Conservation (phyloP, 2,888 invertebrate genomes). For the Arrhopalites spinosus region DNA sequence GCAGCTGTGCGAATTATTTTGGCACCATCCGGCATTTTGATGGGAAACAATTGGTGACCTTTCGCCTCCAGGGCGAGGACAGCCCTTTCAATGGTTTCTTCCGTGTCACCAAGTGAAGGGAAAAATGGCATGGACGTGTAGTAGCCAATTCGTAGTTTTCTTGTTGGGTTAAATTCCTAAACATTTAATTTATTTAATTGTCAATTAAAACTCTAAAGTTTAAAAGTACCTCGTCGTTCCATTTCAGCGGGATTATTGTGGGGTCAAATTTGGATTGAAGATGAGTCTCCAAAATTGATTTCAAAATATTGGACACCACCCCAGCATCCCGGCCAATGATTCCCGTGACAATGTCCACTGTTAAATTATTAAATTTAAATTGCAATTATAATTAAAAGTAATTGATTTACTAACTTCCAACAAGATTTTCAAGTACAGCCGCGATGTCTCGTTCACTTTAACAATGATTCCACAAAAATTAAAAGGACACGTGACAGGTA, state of each 20-base stretch:
- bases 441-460: neutral
- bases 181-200: neutral
- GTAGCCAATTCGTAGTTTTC: constrained; percentile 58
- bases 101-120: constrained; percentile 58
- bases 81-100: constrained; percentile 57
- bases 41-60: constrained; percentile 57
- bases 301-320: constrained; percentile 44
- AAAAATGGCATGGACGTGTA: constrained; percentile 58
- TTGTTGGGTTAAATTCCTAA: constrained; percentile 41
- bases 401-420: neutral
- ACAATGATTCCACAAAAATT: neutral
- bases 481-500: neutral
- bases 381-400: neutral
- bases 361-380: neutral
- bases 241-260: constrained; percentile 43
- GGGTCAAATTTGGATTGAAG: constrained; percentile 45
- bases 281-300: constrained; percentile 39
- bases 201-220: too few relatives aligned
- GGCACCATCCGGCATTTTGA: constrained; percentile 49
- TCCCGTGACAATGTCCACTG: constrained; percentile 46
- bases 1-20: constrained; percentile 36
- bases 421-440: neutral
- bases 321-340: constrained; percentile 46
- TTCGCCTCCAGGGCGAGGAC: constrained; percentile 54
- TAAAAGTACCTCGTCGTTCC: constrained; percentile 48